A percentile compares a stretch with the other conserved stretches of the same genome.
These are phyloP conservation scores for Cavia aperea DNA, from an alignment of 2,113 vertebrate genomes.

Conservation along the genomic window DNA sequence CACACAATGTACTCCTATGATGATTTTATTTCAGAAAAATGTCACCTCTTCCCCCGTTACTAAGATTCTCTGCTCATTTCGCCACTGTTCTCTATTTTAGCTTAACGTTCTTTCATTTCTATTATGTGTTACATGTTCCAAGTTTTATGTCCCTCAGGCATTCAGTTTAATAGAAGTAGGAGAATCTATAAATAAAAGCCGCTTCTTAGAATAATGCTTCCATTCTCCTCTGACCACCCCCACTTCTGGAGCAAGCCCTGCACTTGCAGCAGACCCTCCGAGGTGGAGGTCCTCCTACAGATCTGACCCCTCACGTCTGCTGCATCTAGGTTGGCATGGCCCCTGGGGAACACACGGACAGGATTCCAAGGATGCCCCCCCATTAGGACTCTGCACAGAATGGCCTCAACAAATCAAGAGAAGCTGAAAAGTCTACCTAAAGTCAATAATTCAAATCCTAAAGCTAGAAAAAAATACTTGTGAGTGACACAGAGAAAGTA, in stretches of 20 bases:
- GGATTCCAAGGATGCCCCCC: neutral
- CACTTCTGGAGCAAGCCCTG: neutral
- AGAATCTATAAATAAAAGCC: constrained; percentile 70
- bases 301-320: neutral
- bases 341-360: neutral
- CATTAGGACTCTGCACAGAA: neutral
- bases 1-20: neutral
- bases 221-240: constrained; percentile 42
- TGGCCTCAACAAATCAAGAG: neutral
- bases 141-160: constrained; percentile 60
- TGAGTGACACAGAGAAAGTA: neutral
- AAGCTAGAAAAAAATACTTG: neutral
- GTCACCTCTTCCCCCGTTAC: neutral
- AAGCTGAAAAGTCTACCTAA: neutral
- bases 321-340: neutral
- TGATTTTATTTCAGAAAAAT: constrained; percentile 31
- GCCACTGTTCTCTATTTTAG: neutral
- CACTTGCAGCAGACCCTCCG: neutral
- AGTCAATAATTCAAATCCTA: constrained; percentile 25
- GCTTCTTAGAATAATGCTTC: constrained; percentile 53
- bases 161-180: constrained; percentile 66
- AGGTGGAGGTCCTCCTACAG: neutral
- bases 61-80: constrained; percentile 6
- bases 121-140: constrained; percentile 49
- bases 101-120: constrained; percentile 49